Evolutionary conservation across 2,113 vertebrate species (phyloP).

Genomic region (Pollimyrus isidori): DNA sequence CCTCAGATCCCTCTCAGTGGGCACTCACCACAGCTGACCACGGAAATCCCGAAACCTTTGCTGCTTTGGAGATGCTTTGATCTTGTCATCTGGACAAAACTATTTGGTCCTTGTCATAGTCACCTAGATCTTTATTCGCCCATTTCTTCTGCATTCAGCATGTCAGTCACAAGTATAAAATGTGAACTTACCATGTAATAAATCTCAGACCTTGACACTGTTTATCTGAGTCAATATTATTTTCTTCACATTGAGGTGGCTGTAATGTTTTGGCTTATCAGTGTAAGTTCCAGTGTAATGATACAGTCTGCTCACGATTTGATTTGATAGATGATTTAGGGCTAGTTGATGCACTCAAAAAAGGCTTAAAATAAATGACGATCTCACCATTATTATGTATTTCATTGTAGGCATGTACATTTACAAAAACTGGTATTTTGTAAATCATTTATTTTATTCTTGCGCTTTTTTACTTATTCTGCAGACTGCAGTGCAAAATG

Average conservation of each 20-base stretch:
- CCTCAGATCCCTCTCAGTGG: background rate
- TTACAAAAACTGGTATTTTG: background rate
- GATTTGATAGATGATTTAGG: background rate
- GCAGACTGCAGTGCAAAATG: background rate
- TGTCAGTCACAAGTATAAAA: background rate
- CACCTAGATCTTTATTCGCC: background rate
- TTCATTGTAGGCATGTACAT: background rate
- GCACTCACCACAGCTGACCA: background rate
- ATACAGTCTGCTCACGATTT: background rate
- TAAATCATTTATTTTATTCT: background rate
- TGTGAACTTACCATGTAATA: background rate
- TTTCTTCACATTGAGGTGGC: background rate
- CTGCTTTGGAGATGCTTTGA: background rate
- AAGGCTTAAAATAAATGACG: background rate
- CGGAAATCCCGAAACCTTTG: background rate
- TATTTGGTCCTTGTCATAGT: background rate
- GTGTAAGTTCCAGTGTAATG: background rate
- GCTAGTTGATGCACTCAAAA: background rate
- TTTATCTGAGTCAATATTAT: background rate
- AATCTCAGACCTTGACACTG: background rate
- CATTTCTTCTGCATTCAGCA: background rate
- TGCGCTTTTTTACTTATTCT: background rate
- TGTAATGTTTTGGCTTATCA: background rate
- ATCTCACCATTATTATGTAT: background rate
- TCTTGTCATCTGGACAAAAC: background rate